Base-by-base conservation (phyloP, 2,113 vertebrate genomes). In the Sorex araneus region DNA sequence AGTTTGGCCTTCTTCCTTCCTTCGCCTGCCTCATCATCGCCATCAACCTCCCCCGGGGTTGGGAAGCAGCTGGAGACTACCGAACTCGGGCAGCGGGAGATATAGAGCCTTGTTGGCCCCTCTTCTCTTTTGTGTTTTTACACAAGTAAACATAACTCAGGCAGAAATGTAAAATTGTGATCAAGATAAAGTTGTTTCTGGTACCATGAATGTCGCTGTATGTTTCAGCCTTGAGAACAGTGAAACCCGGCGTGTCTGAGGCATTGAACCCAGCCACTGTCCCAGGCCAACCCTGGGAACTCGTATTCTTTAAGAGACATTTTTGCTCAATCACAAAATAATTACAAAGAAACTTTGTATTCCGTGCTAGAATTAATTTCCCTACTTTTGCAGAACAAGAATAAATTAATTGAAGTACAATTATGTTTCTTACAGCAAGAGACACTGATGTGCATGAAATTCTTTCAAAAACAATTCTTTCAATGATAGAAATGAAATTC, bases 161-260 rank as follows among this genome's bases (percentile, higher is more conserved):
- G 71, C 34, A 28, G 23, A 11, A 70, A 69, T 6, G n/a, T 6
- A 32, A 15, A 50, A 47, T 21, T 64, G 43, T 66, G 70, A 75
- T 60, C 9, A 92, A 50, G 13, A 73, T 79, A 54, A 79, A 78
- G 88, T 67, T 79, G 2, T 28, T 50, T 30, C 90, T 92, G 60
- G 64, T 89, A 34, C 36, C 2, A 36, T 27, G 18, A 32, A 57
- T 66, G 9, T 77, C 32, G 23, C 69, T 8, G 15, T 57, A 5
- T 0, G 28, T 1, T n/a, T 77, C 28, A 60, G 6, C 6, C 11
- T 80, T 85, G 19, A 50, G n/a, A 11, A 21, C 5, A 67, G 1
- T 13, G 40, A 23, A 25, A 86, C 27, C 1, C 47, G 64, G 71
- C 50, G 3, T 34, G 6, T 40, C 80, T 8, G 30, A 12, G 21